Evolutionary conservation across 2,888 invertebrate species (phyloP), one percentile per base, ranked within the genome.

Genomic region (Mimas tiliae): DNA sequence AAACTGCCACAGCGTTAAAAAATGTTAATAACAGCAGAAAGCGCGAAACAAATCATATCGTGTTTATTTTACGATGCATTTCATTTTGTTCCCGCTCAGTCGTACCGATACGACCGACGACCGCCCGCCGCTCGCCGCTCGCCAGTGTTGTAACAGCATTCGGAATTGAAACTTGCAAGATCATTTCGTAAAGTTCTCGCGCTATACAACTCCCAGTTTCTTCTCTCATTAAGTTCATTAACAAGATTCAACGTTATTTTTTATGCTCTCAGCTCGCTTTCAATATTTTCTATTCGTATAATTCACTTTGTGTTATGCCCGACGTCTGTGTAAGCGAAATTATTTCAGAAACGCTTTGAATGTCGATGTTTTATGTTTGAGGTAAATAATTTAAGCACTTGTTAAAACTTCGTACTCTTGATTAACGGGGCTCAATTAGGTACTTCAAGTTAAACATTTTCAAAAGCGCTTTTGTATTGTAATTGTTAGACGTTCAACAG

Each of bases 351-450:
- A 88, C 86, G 85, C 87, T 92, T 90, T 90, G 86, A 90, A 90
- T 87, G 84, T 82, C 85, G 83, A 90, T 90, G 90, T 90, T 91
- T 90, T 90, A 84, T 91, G 89, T 90, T 91, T 87, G 87, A 87
- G 90, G 89, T 87, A 90, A 91, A 92, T 91, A 90, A 91, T 90
- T 89, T 86, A 85, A 91, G 88, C 85, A 89, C 87, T 91, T 88
- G 88, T 83, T 87, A 90, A 92, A 91, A 91, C 90, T 92, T 90
- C 74, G 81, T 80, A 82, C 84, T 91, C 87, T 90, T 91, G 89
- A 91, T 93, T 91, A 93, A 89, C 88, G 83, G 82, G 78, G 86
- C 90, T 88, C 88, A 90, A 92, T 92, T 92, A 89, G 84, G 82
- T 87, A 82, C 83, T 89, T 87, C 81, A 86, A 86, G 81, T 88